Base-by-base conservation (phyloP, 2,888 invertebrate genomes). In the Zhuqinia jingwanae region DNA sequence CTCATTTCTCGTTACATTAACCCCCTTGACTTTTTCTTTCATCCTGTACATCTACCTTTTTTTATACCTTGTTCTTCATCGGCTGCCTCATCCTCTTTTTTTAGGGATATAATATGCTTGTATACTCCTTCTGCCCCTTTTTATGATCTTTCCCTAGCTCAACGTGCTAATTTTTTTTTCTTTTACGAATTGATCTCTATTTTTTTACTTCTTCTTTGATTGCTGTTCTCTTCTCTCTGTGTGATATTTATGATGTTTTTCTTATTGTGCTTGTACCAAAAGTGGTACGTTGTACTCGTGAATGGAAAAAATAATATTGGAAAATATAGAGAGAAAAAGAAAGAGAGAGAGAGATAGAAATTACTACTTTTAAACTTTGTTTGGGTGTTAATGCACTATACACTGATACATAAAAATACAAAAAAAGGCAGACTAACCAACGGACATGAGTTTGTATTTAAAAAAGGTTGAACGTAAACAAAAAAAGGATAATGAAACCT, bases 1-100 rank as follows among this genome's bases (percentile, higher is more conserved):
- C 68, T 68, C 65, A 53, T 83, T 83, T 76, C 76, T 83, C 75
- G 73, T 82, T 82, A 75, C 75, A 82, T 73, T 82, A 82, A 75
- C 82, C 75, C 75, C 70, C 70, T 81, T 81, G 80, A 81, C 80
- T 81, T 58, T 42, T 11, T 20, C 56, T 45, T 42, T 45, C 60
- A n/a, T n/a, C n/a, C n/a, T n/a, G n/a, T n/a, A n/a, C n/a, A n/a
- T n/a, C n/a, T 75, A 30, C 15, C 63, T 17, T 30, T 56, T 58
- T 75, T 17, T 27, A n/a, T 6, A 27, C 10, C 73, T 50, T 73
- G 56, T 56, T 56, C 6, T 3, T 3, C 27, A 25, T 70, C n/a
- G n/a, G 70, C 15, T 47, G 25, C n/a, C n/a, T n/a, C n/a, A n/a
- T n/a, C n/a, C n/a, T n/a, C n/a, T n/a, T n/a, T n/a, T n/a, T n/a